phyloP scores from a whole-genome alignment of 2,113 vertebrate species.

The Rhodinocichla rosea region DNA sequence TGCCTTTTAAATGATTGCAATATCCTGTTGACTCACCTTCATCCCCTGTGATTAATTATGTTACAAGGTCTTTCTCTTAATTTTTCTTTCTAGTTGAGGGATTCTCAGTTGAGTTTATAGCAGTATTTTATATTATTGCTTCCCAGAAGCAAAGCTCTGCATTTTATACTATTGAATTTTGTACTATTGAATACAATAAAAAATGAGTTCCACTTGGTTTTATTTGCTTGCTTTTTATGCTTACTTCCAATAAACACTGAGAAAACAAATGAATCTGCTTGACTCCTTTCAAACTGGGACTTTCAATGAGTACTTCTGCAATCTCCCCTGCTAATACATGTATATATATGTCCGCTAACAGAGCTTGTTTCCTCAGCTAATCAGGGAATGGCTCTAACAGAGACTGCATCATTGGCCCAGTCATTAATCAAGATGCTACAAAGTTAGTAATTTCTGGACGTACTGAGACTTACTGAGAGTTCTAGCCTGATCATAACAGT shows the following conservation, averaged over 20 bases:
- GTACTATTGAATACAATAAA: background rate
- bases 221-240: conserved; percentile 15
- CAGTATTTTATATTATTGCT: background rate
- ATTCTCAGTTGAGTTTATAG: background rate
- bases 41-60: background rate
- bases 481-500: background rate
- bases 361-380: conserved; percentile 1
- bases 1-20: background rate
- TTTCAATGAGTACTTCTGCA: background rate
- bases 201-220: background rate
- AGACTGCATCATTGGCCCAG: background rate
- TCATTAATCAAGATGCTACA: background rate
- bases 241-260: background rate
- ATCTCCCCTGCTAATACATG: background rate
- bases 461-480: background rate
- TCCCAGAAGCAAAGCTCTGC: background rate
- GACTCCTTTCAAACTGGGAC: background rate
- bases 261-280: background rate
- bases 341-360: background rate
- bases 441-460: background rate
- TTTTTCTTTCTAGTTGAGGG: background rate
- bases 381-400: background rate
- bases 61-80: background rate
- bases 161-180: background rate
- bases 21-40: background rate